These are phyloP conservation scores for Pygathrix nemaeus DNA, from an alignment of 2,113 vertebrate species.

Conservation along the genomic window DNA sequence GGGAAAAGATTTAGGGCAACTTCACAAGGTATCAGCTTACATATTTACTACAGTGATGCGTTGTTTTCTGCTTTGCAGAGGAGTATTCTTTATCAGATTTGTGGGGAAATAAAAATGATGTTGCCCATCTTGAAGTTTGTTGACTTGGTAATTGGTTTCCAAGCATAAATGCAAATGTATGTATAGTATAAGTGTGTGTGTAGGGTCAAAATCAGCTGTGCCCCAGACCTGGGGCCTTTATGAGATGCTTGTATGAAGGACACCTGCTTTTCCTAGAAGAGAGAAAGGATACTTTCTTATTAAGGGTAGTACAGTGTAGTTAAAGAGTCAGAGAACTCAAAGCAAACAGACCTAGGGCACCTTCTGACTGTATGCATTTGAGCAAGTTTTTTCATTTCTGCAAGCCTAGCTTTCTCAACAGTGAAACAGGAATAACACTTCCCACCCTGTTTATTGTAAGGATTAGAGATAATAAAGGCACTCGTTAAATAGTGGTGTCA, in stretches of 20 bases:
- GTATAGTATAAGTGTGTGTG: rapidly evolving
- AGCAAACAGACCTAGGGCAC: neutral
- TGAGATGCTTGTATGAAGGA: neutral
- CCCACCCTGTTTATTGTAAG: neutral
- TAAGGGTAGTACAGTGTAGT: neutral
- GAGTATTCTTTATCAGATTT: neutral
- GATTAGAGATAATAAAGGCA: neutral
- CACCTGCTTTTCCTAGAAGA: neutral
- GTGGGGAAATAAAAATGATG: too few species aligned
- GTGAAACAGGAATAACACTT: neutral
- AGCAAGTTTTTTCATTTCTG: neutral
- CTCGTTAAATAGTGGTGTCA: neutral
- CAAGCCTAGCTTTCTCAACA: neutral
- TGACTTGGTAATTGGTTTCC: neutral
- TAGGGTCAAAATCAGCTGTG: neutral
- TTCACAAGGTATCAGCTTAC: neutral
- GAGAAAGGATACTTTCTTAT: neutral
- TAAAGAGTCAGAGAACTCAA: neutral
- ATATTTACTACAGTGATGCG: neutral
- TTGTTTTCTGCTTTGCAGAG: neutral
- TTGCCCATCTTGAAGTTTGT: neutral
- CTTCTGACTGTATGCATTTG: neutral
- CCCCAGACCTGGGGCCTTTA: neutral
- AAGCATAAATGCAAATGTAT: neutral
- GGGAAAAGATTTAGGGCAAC: too few species aligned